Conservation (phyloP, 2,113 vertebrate species). For the Erinaceus europaeus region DNA sequence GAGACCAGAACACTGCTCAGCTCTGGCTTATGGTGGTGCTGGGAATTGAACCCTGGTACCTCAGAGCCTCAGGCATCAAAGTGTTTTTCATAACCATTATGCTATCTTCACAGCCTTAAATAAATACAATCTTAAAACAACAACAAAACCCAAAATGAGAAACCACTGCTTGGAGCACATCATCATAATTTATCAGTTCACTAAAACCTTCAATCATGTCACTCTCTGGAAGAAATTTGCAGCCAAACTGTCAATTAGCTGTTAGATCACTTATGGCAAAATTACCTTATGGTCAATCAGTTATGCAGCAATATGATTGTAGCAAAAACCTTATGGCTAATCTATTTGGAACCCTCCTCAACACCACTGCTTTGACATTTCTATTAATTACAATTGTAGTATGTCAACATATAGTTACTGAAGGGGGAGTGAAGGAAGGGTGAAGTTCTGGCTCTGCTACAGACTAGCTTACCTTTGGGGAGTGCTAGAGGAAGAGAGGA, state of each 20-base stretch:
- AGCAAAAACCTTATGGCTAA: not conserved
- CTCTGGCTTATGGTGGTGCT: no score
- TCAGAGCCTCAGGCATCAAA: no score
- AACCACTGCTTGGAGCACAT: not conserved
- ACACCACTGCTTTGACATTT: not conserved
- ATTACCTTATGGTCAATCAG: not conserved
- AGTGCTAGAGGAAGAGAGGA: not conserved
- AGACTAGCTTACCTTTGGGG: not conserved
- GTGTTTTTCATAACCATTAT: no score
- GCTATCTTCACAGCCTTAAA: no score
- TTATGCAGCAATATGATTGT: not conserved
- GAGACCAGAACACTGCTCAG: no score
- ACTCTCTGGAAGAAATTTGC: not conserved
- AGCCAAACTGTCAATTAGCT: not conserved
- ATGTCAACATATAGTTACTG: not conserved
- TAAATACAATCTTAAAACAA: no score
- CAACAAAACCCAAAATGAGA: no score
- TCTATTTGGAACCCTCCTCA: not conserved
- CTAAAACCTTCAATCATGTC: not conserved
- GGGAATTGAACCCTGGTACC: no score
- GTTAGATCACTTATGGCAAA: not conserved
- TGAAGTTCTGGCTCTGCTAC: not conserved
- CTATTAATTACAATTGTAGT: conserved; percentile 30
- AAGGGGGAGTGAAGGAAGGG: not conserved
- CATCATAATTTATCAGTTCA: not conserved